A percentile compares a stretch with the other conserved stretches of the same genome.
Conservation (phyloP, 1,140 invertebrate genomes). For the Neotoxoptera formosana region DNA sequence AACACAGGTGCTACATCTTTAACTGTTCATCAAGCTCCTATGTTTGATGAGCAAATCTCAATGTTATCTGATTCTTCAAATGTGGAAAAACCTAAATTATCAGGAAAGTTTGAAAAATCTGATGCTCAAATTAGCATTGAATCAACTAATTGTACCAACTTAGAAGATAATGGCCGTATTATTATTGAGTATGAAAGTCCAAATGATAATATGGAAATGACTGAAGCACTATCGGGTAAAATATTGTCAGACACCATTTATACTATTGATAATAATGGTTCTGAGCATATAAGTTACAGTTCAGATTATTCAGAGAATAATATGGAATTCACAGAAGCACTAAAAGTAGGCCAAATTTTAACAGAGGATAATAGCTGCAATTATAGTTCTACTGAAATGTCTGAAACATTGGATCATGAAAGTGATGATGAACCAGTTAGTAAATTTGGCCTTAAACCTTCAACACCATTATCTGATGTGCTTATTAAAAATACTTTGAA, state of each 20-base stretch:
- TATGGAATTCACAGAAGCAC: conserved; percentile 48
- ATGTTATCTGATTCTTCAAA: conserved; percentile 45
- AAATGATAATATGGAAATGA: conserved; percentile 53
- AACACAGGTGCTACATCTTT: conserved; percentile 38
- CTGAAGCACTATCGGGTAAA: conserved; percentile 40
- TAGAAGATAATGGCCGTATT: conserved; percentile 9
- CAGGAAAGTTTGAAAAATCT: conserved; percentile 29
- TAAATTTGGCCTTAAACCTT: background rate
- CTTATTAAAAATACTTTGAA: background rate
- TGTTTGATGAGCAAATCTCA: conserved; percentile 50
- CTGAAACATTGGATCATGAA: conserved; percentile 29
- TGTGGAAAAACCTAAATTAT: conserved; percentile 22
- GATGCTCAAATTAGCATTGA: conserved; percentile 24
- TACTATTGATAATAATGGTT: conserved; percentile 36
- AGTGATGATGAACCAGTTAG: background rate
- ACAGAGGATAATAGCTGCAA: background rate
- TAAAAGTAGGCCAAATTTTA: conserved; percentile 4
- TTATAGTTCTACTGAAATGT: background rate
- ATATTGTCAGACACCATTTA: conserved; percentile 36
- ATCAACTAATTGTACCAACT: conserved; percentile 25
- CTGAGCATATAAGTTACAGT: background rate
- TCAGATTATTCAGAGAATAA: conserved; percentile 22
- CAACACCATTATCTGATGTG: background rate
- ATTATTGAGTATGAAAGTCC: conserved; percentile 53
- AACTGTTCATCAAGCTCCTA: conserved; percentile 19